Percentiles rank a stretch among this genome's conserved stretches.
phyloP scores from a whole-genome alignment of 2,113 vertebrate genomes.

The Ptilonorhynchus violaceus region DNA sequence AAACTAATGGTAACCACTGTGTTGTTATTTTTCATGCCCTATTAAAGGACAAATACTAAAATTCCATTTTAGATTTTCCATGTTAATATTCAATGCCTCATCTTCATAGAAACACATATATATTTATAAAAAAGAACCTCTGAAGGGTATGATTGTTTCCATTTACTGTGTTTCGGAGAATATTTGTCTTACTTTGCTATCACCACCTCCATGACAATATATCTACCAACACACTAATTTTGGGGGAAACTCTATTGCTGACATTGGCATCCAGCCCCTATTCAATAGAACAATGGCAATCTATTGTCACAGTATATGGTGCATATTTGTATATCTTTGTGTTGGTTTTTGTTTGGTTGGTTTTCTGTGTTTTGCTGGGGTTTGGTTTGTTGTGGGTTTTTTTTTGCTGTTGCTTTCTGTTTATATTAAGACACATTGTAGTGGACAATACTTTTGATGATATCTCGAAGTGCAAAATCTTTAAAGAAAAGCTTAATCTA shows the following conservation, averaged over 20 bases:
- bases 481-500: not conserved
- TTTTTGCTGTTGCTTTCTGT: not conserved
- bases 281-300: not conserved
- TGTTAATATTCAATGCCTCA: not conserved
- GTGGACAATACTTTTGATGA: not conserved
- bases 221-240: not conserved
- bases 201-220: not conserved
- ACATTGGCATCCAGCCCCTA: not conserved
- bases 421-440: not conserved
- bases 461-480: not conserved
- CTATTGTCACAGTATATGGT: not conserved
- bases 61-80: not conserved
- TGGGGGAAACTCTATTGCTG: not conserved
- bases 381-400: not conserved
- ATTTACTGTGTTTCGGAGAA: not conserved
- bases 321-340: not conserved
- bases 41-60: not conserved
- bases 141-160: accelerated
- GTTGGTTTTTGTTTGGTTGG: not conserved
- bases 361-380: not conserved
- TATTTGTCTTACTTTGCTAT: not conserved
- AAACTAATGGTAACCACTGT: not conserved
- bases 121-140: not conserved
- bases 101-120: not conserved
- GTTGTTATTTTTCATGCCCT: not conserved